Evolutionary conservation across 2,888 invertebrate genomes (phyloP).

Genomic region (Artemia sinica): DNA sequence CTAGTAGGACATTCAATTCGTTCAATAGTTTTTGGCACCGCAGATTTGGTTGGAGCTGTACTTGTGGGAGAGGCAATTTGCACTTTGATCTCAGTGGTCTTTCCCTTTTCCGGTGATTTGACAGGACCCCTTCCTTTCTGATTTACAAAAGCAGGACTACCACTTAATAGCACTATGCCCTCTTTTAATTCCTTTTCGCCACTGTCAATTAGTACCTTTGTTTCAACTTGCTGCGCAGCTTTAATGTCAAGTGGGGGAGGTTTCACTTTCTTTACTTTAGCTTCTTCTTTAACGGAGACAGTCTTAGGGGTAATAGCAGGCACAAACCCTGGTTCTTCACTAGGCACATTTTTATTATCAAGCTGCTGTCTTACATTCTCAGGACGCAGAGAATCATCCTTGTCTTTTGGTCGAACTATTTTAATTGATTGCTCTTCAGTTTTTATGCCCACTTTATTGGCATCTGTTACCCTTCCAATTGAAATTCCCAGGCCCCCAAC

Average conservation of each 20-base stretch:
- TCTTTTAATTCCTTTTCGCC: constrained; percentile 25
- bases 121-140: constrained; percentile 17
- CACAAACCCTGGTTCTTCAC: neutral
- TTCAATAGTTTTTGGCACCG: constrained; percentile 14
- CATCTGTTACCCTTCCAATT: constrained; percentile 21
- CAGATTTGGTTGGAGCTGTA: constrained; percentile 14
- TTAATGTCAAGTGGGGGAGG: neutral
- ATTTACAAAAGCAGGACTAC: constrained; percentile 22
- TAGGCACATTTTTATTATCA: neutral
- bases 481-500: constrained; percentile 21
- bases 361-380: neutral
- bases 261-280: constrained; percentile 39
- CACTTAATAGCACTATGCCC: constrained; percentile 25
- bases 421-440: constrained; percentile 16
- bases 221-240: constrained; percentile 28
- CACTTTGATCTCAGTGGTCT: neutral
- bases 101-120: constrained; percentile 17
- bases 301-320: neutral
- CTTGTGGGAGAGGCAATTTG: constrained; percentile 14
- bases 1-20: constrained; percentile 15
- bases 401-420: neutral
- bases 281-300: constrained; percentile 19
- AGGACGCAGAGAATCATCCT: neutral
- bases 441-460: constrained; percentile 20
- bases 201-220: constrained; percentile 25